phyloP scores from a whole-genome alignment of 1,140 invertebrate species.

The Notospermus geniculatus region DNA sequence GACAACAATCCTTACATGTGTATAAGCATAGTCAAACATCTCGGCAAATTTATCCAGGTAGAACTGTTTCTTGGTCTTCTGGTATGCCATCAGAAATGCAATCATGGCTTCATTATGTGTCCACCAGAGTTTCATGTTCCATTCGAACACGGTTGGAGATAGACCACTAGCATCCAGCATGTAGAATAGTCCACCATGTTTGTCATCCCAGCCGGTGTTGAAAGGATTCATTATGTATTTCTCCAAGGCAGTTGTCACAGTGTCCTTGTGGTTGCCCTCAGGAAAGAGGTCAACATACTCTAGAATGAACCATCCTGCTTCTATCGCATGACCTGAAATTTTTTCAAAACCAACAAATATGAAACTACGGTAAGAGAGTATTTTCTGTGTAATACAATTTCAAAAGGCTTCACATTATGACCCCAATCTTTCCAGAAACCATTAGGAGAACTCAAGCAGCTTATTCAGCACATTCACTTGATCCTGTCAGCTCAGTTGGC shows the following conservation, averaged over 20 bases:
- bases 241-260: slow-evolving; percentile 33
- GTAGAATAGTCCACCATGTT: slow-evolving; percentile 40
- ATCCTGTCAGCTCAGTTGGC: no score
- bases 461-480: no score
- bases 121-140: slow-evolving; percentile 52
- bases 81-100: slow-evolving; percentile 42
- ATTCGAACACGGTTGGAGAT: slow-evolving; percentile 40
- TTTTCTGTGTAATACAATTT: no score
- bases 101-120: slow-evolving; percentile 44
- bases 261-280: slow-evolving; percentile 14
- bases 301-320: slow-evolving; percentile 45
- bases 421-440: no score
- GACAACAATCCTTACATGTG: slow-evolving; percentile 39
- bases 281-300: slow-evolving; percentile 22
- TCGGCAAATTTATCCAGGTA: slow-evolving; percentile 35
- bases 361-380: no score
- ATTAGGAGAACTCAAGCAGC: no score
- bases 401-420: no score
- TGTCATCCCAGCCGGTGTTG: slow-evolving; percentile 37
- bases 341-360: no score
- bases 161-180: slow-evolving; percentile 40
- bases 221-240: slow-evolving; percentile 38
- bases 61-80: slow-evolving; percentile 27
- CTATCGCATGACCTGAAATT: slow-evolving; percentile 45
- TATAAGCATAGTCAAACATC: slow-evolving; percentile 41